Conservation (phyloP, 2,113 vertebrate genomes). For the Urocynchramus pylzowi region DNA sequence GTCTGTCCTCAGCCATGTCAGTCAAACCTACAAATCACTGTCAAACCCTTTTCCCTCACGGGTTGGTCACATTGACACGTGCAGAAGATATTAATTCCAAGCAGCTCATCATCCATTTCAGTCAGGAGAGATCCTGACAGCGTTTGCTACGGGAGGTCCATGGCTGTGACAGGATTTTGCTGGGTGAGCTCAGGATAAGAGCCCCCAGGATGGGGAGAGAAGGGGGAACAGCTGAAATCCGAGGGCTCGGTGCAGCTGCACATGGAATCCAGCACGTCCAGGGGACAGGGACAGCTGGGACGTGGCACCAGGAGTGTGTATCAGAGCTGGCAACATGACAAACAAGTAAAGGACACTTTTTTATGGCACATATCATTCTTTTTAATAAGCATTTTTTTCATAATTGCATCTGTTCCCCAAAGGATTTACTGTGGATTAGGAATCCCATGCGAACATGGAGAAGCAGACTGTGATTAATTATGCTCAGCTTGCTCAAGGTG, state of each 20-base stretch:
- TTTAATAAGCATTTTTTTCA: conserved; percentile 19
- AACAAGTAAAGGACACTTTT: conserved; percentile 35
- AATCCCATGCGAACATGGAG: neutral
- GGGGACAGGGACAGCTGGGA: neutral
- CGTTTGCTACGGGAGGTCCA: neutral
- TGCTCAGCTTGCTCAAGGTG: conserved; percentile 1
- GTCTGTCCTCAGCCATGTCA: neutral
- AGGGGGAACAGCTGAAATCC: neutral
- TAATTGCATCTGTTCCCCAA: conserved; percentile 45
- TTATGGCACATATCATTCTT: conserved; percentile 14
- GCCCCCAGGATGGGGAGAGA: neutral
- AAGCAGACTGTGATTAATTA: conserved; percentile 40
- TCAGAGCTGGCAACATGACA: neutral
- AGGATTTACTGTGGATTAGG: conserved; percentile 16
- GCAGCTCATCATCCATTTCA: conserved; percentile 1
- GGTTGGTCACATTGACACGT: conserved; percentile 2
- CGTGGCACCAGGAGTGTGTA: neutral
- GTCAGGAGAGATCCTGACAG: neutral
- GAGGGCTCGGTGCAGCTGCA: neutral
- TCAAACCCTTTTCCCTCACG: neutral
- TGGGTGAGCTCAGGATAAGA: neutral
- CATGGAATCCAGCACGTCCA: neutral
- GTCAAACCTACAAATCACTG: conserved; percentile 10
- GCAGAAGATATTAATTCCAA: neutral
- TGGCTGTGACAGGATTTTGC: neutral